Evolutionary conservation across 2,113 vertebrate species (phyloP).

Genomic region (Festucalex cinctus): DNA sequence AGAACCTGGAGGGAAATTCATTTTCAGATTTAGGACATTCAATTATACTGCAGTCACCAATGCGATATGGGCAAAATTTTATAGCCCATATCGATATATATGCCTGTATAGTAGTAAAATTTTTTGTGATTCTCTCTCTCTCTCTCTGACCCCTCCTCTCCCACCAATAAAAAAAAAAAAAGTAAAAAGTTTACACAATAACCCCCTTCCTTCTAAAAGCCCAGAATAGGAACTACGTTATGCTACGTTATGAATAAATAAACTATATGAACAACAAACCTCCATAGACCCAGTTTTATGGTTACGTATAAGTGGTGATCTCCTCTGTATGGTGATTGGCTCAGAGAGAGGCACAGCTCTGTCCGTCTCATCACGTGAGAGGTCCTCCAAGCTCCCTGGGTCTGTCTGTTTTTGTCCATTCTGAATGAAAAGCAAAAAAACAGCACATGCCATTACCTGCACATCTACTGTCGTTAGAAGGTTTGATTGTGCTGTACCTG

Average conservation of each 20-base stretch:
- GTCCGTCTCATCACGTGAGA: slow-evolving; percentile 80
- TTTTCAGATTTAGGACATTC: background rate
- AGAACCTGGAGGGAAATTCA: slow-evolving; percentile 77
- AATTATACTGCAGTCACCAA: background rate
- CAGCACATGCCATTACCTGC: background rate
- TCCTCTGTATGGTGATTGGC: slow-evolving; percentile 76
- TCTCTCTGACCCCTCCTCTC: too few species aligned
- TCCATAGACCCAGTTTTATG: slow-evolving; percentile 97
- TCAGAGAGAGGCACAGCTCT: slow-evolving; percentile 74
- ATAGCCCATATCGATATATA: too few species aligned
- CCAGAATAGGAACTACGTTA: background rate
- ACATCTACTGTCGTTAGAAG: background rate
- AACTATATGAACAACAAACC: slow-evolving; percentile 61
- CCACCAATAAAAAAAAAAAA: too few species aligned
- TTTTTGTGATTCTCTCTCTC: too few species aligned
- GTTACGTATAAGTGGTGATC: slow-evolving; percentile 85
- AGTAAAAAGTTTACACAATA: too few species aligned
- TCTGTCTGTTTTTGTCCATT: slow-evolving; percentile 86
- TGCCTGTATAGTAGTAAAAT: too few species aligned
- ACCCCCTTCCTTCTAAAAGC: background rate
- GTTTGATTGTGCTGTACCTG: slow-evolving; percentile 19
- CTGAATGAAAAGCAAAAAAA: slow-evolving; percentile 51
- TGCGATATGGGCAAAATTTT: too few species aligned
- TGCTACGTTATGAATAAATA: background rate
- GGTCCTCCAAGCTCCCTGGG: slow-evolving; percentile 85